Evolutionary conservation across 2,888 invertebrate species (phyloP), one percentile per base, ranked within the genome.

Genomic region (Monochamus alternatus): DNA sequence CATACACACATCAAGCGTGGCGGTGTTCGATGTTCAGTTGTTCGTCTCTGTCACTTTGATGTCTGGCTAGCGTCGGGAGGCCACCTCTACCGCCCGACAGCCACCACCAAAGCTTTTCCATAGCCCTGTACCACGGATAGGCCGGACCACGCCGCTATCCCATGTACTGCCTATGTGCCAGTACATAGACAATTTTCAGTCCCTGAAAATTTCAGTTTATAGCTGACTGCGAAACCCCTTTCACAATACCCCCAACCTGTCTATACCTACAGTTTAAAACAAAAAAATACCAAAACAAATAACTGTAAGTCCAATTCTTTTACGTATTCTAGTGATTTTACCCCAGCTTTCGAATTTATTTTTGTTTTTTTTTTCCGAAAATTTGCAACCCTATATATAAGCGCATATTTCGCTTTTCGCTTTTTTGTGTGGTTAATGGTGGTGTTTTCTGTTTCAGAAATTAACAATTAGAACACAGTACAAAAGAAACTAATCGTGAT

Each of bases 151-250:
- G 81, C 78, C 75, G 75, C 77, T 73, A 76, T 77, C 78, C 73
- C 81, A 83, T 82, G 76, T 81, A 83, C 82, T 65, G 60, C 74
- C 79, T 81, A 80, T 81, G 68, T 81, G 73, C 78, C n/a, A 74
- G 78, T 77, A 83, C 77, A 79, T 80, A 81, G 78, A 75, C 74
- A 76, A 75, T 78, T 78, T 80, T 80, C 81, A 78, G 80, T 81
- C 78, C 81, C 80, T 79, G 81, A 87, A 88, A 88, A 87, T 88
- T 88, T 88, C 88, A 89, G 89, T 89, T 87, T 87, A 88, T 88
- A 88, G 89, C 88, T 86, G 87, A 88, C 89, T 89, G 89, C 89
- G 88, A 88, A 87, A 87, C 87, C 88, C 88, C 85, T 85, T 83
- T 82, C 83, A 83, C 87, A 87, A 84, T 77, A 81, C 86, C 87